Conservation (phyloP, 2,888 invertebrate species). For the Orgyia antiqua region DNA sequence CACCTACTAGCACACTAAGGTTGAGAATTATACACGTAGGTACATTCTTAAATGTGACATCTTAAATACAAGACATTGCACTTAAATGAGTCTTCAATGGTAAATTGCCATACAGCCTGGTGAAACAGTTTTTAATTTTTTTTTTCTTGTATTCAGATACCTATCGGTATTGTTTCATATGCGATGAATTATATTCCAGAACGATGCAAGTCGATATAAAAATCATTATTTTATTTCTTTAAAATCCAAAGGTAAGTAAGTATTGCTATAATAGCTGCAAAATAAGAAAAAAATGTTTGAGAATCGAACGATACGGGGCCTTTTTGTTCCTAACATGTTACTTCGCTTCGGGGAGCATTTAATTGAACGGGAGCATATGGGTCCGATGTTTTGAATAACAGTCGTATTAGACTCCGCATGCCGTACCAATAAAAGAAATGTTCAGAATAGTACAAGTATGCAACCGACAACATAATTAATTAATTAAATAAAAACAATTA, state of each 20-base stretch:
- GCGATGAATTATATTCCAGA: constrained; percentile 56
- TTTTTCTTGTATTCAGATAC: constrained; percentile 60
- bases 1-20: constrained; percentile 9
- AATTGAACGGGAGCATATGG: constrained; percentile 62
- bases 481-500: no score
- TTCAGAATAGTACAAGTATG: constrained; percentile 14
- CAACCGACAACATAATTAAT: neutral
- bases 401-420: constrained; percentile 55
- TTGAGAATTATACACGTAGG: constrained; percentile 16
- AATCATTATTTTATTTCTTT: constrained; percentile 55
- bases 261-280: constrained; percentile 69
- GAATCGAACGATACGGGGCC: constrained; percentile 51
- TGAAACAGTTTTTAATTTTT: constrained; percentile 47
- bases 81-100: constrained; percentile 56
- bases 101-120: constrained; percentile 50
- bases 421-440: constrained; percentile 42
- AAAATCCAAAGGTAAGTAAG: constrained; percentile 39
- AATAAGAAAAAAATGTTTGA: constrained; percentile 43
- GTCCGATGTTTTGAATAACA: constrained; percentile 65
- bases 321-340: constrained; percentile 50
- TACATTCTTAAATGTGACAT: constrained; percentile 41
- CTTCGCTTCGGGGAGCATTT: constrained; percentile 52
- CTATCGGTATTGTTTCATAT: constrained; percentile 69
- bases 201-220: constrained; percentile 59
- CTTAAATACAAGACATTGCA: constrained; percentile 61